Base-by-base conservation (phyloP, 2,797 vertebrate genomes). In the Lacerta viridis region DNA sequence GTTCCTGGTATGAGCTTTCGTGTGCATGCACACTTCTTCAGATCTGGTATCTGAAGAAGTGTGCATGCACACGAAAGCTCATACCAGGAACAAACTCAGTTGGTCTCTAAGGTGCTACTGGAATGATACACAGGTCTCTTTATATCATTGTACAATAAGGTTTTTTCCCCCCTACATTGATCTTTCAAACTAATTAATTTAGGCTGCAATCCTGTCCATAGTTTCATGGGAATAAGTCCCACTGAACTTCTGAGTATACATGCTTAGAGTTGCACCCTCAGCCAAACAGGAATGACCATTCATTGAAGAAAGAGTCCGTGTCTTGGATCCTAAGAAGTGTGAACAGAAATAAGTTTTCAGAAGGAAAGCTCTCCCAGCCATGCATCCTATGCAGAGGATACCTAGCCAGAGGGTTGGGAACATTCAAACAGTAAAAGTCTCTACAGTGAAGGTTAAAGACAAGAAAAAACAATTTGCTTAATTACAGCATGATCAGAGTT, bases 381-480 rank as follows among this genome's bases (percentile, higher is more conserved):
- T 55, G 50, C 50, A 55, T 4, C 50, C 13, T 55, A 55, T 55
- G 50, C 13, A 55, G 50, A 55, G 13, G 50, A 55, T 55, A 13
- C 50, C 13, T 55, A 4, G 50, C 50, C 66, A 69, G 66, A 29
- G 66, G 3, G 13, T 33, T n/a, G 69, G 69, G 29, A 5, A n/a
- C 29, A 11, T 80, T 39, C 41, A 23, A 15, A 3, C 0, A 5
- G 64, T 29, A 29, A 23, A 59, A 29, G 5, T 83, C 4, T 10
- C 29, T 46, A 72, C 68, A 36, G 41, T 18, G n/a, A 75, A 66
- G 68, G 6, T 76, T 39, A 39, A 61, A 27, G 9, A 79, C 36
- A 84, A 83, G 29, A n/a, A 84, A 83, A 39, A 83, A 10, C 4
- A 64, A 79, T 18, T 11, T 90, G 3, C 84, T 74, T 80, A 17